Base-by-base conservation (phyloP, 2,113 vertebrate genomes). In the Nothobranchius kuhntae region DNA sequence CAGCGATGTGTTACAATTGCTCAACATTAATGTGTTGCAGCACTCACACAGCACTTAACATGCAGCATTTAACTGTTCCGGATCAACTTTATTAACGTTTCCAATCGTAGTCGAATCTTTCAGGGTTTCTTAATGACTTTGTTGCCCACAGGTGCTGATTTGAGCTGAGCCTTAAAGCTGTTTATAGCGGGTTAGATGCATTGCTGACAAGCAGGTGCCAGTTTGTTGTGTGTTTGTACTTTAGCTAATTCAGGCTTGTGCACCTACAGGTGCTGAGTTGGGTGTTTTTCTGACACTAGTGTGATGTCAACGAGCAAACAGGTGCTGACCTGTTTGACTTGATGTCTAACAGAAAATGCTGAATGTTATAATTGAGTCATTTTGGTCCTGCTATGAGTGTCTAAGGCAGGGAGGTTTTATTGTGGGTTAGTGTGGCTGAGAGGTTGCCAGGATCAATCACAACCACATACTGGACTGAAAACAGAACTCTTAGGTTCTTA, bases 171-270 rank as follows among this genome's bases (percentile, higher is more conserved):
- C 73, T 69, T 79, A 78, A 81, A 85, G 69, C 69, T 10, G 69
- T 66, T 75, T 65, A 87, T 69, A 59, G 78, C 2, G 12, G 74
- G 53, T 66, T 67, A 10, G 54, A 50, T 68, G 11, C 68, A 60
- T 69, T 72, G 67, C 80, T 82, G 78, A 75, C 62, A 67, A 84
- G 74, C 81, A 83, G 82, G 76, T 81, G 78, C n/a, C 68, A 47
- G 40, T 45, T 21, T 35, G 56, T 59, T 24, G 42, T 74, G 71
- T 82, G 51, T 65, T 60, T 75, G 64, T 58, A 79, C 76, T 44
- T 47, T 14, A 47, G 40, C 66, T 70, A 26, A 62, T 38, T 8
- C 4, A 24, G 38, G 53, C 83, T 87, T 79, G 78, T 64, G 75
- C 81, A 61, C 67, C 52, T 53, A 17, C 80, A 80, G 78, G 78